These are phyloP conservation scores for Calameuta idolon DNA, from an alignment of 2,888 invertebrate species.

Conservation along the genomic window DNA sequence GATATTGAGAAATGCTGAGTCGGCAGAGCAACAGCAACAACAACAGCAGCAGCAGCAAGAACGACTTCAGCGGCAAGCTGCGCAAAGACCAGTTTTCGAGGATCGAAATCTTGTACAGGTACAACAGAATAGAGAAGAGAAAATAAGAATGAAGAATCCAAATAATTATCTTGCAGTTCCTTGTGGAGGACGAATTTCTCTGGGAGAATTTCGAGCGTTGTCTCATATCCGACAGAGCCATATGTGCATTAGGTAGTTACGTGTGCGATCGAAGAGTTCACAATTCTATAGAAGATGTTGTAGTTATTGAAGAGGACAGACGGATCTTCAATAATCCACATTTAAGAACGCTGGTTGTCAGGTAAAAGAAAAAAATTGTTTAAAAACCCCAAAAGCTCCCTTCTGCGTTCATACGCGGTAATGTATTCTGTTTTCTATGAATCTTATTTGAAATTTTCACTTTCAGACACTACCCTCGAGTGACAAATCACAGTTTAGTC, in stretches of 20 bases:
- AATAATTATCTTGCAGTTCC: constrained; percentile 26
- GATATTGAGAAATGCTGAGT: constrained; percentile 32
- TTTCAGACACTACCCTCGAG: constrained; percentile 72
- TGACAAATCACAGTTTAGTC: constrained; percentile 74
- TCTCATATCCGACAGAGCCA: constrained; percentile 57
- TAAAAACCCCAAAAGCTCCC: not conserved
- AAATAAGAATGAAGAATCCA: not conserved
- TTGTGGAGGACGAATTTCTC: constrained; percentile 33
- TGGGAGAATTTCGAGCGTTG: constrained; percentile 38
- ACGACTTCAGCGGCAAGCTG: constrained; percentile 38
- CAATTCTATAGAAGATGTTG: constrained; percentile 43
- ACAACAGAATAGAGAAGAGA: constrained; percentile 4
- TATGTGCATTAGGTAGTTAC: constrained; percentile 56
- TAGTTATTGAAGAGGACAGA: constrained; percentile 48
- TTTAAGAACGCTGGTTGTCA: constrained; percentile 60
- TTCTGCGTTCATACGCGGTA: not conserved
- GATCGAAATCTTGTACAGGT: constrained; percentile 49
- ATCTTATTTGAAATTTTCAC: not conserved
- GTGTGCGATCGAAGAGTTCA: constrained; percentile 49
- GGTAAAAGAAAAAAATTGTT: constrained; percentile 37
- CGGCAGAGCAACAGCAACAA: constrained; percentile 25
- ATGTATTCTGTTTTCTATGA: not conserved
- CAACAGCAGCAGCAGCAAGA: constrained; percentile 38
- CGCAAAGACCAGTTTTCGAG: constrained; percentile 45
- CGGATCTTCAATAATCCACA: constrained; percentile 57